phyloP scores from a whole-genome alignment of 2,113 vertebrate species.

The Oryzias curvinotus region DNA sequence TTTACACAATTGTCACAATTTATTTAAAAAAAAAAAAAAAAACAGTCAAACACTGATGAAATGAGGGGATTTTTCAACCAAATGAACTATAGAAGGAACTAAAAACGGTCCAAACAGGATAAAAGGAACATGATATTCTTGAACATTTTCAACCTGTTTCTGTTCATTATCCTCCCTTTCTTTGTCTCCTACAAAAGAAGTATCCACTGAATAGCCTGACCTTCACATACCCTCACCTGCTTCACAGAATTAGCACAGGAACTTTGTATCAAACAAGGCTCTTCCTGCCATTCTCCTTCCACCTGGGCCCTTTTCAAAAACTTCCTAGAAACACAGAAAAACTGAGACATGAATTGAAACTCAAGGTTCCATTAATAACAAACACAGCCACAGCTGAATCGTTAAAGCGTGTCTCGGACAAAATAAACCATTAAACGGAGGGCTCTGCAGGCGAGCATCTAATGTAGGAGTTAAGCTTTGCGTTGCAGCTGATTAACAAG shows the following conservation, averaged over 20 bases:
- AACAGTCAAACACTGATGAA: slow-evolving; percentile 8
- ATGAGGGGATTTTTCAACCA: neutral
- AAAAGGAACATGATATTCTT: slow-evolving; percentile 11
- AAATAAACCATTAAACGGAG: slow-evolving; percentile 25
- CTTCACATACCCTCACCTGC: slow-evolving; percentile 31
- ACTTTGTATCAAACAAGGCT: slow-evolving; percentile 31
- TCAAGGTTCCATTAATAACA: slow-evolving; percentile 26
- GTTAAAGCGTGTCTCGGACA: slow-evolving; percentile 27
- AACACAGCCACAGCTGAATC: slow-evolving; percentile 32
- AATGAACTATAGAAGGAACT: slow-evolving; percentile 13
- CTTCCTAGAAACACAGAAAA: slow-evolving; percentile 24
- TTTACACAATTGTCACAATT: slow-evolving; percentile 8
- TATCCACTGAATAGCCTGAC: slow-evolving; percentile 27
- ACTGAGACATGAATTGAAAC: slow-evolving; percentile 36
- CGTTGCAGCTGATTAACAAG: slow-evolving; percentile 24
- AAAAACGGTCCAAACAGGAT: slow-evolving; percentile 8
- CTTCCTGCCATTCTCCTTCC: slow-evolving; percentile 15
- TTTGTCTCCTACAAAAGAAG: slow-evolving; percentile 16
- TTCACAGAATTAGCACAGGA: slow-evolving; percentile 3
- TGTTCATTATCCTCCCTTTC: slow-evolving; percentile 1
- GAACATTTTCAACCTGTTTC: slow-evolving; percentile 12
- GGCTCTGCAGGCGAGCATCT: slow-evolving; percentile 18
- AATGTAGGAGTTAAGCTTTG: slow-evolving; percentile 7
- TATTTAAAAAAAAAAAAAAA: slow-evolving; percentile 27
- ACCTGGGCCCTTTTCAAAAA: slow-evolving; percentile 28